Percentiles rank a stretch among this genome's conserved stretches.
These are phyloP conservation scores for Corella eumyota DNA, from an alignment of 23 tunicate species.

Conservation along the genomic window DNA sequence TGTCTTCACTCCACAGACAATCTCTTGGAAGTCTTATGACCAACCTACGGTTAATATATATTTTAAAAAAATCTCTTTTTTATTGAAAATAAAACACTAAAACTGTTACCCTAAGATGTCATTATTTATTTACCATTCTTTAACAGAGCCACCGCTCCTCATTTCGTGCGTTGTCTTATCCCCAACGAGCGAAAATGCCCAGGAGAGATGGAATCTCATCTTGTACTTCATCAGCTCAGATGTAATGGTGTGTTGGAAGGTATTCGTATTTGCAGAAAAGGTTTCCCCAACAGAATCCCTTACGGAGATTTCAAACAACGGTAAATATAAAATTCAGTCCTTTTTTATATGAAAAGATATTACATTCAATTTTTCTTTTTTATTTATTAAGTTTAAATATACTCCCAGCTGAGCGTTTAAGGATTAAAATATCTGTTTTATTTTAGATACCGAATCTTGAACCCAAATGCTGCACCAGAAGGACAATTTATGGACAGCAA, in stretches of 20 bases:
- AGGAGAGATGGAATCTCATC: slow-evolving; percentile 86
- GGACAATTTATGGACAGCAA: slow-evolving; percentile 98
- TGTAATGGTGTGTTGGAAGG: slow-evolving; percentile 99
- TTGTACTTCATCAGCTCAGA: slow-evolving; percentile 91
- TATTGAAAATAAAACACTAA: no score
- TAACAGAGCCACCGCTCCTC: slow-evolving; percentile 86
- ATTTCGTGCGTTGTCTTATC: slow-evolving; percentile 97
- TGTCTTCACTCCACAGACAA: slow-evolving; percentile 86
- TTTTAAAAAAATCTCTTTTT: no score
- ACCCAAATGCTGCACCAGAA: slow-evolving; percentile 85
- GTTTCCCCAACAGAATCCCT: slow-evolving; percentile 97
- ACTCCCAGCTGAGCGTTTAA: no score
- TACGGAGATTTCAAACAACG: slow-evolving; percentile 95
- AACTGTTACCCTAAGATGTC: no score
- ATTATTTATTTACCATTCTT: no score
- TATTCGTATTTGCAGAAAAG: slow-evolving; percentile 99
- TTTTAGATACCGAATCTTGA: slow-evolving; percentile 92
- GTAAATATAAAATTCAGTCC: slow-evolving; percentile 13
- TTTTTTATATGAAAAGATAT: no score
- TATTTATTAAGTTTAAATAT: no score
- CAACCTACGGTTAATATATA: slow-evolving; percentile 60
- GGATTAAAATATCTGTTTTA: no score
- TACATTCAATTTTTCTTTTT: no score
- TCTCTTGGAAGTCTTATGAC: slow-evolving; percentile 83
- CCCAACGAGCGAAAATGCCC: slow-evolving; percentile 92